Evolutionary conservation across 2,113 vertebrate species (phyloP).

Genomic region (Nyctereutes procyonoides): DNA sequence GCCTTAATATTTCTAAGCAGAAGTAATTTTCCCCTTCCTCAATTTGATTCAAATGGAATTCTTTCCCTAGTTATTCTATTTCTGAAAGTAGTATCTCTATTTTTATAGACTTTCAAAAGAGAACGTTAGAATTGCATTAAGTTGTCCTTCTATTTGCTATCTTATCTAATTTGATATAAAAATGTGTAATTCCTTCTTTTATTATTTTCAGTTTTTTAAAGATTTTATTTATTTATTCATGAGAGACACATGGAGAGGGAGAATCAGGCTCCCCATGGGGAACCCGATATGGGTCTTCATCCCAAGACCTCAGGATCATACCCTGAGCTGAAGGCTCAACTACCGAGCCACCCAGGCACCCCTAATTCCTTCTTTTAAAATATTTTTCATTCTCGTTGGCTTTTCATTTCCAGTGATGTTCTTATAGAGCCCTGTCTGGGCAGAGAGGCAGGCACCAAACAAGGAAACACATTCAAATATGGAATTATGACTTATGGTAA

Average conservation of each 20-base stretch:
- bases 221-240: too few species aligned
- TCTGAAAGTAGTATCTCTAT: neutral
- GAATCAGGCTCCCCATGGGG: too few species aligned
- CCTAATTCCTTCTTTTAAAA: conserved; percentile 37
- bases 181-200: neutral
- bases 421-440: neutral
- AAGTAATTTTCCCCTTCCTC: neutral
- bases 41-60: conserved; percentile 32
- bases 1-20: neutral
- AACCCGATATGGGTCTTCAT: too few species aligned
- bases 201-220: neutral
- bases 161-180: conserved; percentile 43
- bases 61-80: conserved; percentile 38
- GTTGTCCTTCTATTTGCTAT: conserved; percentile 18
- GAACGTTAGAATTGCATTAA: conserved; percentile 41
- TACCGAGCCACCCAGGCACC: too few species aligned
- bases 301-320: too few species aligned
- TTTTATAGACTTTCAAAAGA: conserved; percentile 31
- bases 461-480: neutral
- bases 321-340: too few species aligned
- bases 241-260: too few species aligned
- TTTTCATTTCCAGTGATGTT: neutral
- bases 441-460: neutral
- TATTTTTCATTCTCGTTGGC: neutral
- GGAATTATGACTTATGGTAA: conserved; percentile 25